Base-by-base conservation (phyloP, 2,797 vertebrate species). In the Sandelia bainsii region DNA sequence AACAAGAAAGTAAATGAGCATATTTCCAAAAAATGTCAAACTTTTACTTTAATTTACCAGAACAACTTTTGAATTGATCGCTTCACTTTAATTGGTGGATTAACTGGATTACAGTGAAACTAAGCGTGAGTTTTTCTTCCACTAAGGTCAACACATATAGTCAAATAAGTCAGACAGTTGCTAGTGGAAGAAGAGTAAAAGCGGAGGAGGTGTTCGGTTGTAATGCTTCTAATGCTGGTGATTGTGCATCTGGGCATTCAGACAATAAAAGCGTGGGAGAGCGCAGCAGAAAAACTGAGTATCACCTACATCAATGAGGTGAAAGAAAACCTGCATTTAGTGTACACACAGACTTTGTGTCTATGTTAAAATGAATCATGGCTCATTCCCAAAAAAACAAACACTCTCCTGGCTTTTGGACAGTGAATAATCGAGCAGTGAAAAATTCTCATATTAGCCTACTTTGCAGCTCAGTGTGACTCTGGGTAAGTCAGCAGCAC, bases 341-440 rank as follows among this genome's bases (percentile, higher is more conserved):
- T 32, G 34, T 57, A 62, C 65, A 77, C n/a, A 44, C 57, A 56
- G 34, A 68, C 19, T 56, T 77, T 66, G 75, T 76, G 69, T 70
- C 72, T 72, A 75, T 71, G 79, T 75, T 61, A 60, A 75, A 87
- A 83, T 78, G 72, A 90, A 84, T 86, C 87, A 87, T 49, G 11
- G 69, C 22, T n/a, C 23, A 16, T 58, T 54, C n/a, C 14, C 12
- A 71, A 75, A 59, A 56, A 64, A 10, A n/a, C 17, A 27, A 51
- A 45, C 37, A 34, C 66, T 63, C 66, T 75, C 57, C 45, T 75
- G 70, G 53, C 61, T 71, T 67, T 56, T 22, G 48, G 72, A 84
- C 59, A 72, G 75, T 72, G 83, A 90, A 81, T 83, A 85, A 83
- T 75, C 8, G 44, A 80, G 69, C 48, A 6, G 20, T 68, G 74